Percentiles rank a stretch among this genome's conserved stretches.
These are phyloP conservation scores for Romanogobio albipinnatus DNA, from an alignment of 2,113 vertebrate species.

Conservation along the genomic window DNA sequence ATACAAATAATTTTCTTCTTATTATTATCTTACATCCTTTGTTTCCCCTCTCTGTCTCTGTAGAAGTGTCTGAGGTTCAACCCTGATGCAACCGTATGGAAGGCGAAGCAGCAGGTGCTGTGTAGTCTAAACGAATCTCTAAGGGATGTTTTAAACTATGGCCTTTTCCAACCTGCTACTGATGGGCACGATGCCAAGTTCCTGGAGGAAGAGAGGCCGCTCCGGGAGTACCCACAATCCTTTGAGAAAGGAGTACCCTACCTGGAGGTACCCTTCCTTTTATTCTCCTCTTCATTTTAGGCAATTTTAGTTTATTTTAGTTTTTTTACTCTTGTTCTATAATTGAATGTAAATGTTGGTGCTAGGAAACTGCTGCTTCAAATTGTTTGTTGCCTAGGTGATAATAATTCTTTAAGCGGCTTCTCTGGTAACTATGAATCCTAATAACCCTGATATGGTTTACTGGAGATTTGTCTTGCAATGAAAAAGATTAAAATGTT, in stretches of 20 bases:
- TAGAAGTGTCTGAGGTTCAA: constrained; percentile 94
- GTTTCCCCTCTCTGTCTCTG: constrained; percentile 12
- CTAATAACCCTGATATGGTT: constrained; percentile 19
- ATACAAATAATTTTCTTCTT: no score
- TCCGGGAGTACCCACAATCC: constrained; percentile 90
- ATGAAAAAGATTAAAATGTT: background rate
- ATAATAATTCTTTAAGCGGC: constrained; percentile 23
- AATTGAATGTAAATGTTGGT: constrained; percentile 27
- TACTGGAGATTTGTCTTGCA: background rate
- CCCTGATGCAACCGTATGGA: constrained; percentile 91
- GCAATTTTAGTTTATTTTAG: background rate
- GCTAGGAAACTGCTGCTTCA: constrained; percentile 39
- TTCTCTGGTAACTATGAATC: constrained; percentile 12
- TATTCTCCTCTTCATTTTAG: background rate
- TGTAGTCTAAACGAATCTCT: constrained; percentile 90
- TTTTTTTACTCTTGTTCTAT: background rate
- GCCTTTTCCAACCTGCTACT: constrained; percentile 91
- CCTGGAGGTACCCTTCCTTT: constrained; percentile 79
- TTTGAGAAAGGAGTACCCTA: constrained; percentile 94
- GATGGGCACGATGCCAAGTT: constrained; percentile 92
- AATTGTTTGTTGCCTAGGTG: constrained; percentile 50
- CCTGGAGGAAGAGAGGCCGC: constrained; percentile 88
- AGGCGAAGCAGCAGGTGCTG: constrained; percentile 92
- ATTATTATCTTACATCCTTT: background rate
- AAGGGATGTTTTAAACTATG: constrained; percentile 91